Percentiles rank a stretch among this genome's conserved stretches.
These are phyloP conservation scores for Chrysaora quinquecirrha DNA, from an alignment of 30 jellyfish, hydroid and myxozoan genomes.

Conservation along the genomic window DNA sequence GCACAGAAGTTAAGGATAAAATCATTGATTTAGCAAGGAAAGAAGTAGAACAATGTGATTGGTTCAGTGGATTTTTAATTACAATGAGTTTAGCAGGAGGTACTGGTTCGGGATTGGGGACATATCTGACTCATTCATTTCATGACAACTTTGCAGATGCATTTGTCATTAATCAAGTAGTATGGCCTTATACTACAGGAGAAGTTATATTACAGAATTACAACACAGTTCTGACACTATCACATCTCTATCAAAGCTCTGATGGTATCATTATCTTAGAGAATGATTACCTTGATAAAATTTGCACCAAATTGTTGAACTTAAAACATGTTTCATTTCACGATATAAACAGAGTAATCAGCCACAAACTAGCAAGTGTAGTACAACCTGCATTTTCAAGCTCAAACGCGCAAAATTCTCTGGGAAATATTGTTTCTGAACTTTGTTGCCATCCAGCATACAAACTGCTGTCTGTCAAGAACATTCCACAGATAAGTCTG, in stretches of 20 bases:
- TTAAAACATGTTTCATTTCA: slow-evolving; percentile 77
- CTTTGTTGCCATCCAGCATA: slow-evolving; percentile 79
- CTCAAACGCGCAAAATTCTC: background rate
- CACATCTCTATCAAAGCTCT: slow-evolving; percentile 91
- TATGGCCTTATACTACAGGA: slow-evolving; percentile 95
- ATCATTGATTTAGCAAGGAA: slow-evolving; percentile 75
- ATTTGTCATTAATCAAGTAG: slow-evolving; percentile 69
- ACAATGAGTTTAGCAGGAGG: slow-evolving; percentile 99
- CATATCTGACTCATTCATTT: slow-evolving; percentile 68
- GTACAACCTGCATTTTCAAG: slow-evolving; percentile 79
- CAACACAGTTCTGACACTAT: slow-evolving; percentile 84
- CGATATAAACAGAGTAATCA: slow-evolving; percentile 59
- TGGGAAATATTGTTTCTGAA: slow-evolving; percentile 48
- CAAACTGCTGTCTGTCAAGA: too few species aligned
- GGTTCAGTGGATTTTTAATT: slow-evolving; percentile 79
- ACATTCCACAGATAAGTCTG: slow-evolving; percentile 82
- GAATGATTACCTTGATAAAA: slow-evolving; percentile 76
- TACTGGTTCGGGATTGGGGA: slow-evolving; percentile 99
- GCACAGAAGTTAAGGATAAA: slow-evolving; percentile 52
- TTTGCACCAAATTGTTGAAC: slow-evolving; percentile 71
- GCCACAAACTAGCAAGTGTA: slow-evolving; percentile 89
- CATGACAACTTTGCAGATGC: slow-evolving; percentile 79
- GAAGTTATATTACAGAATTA: slow-evolving; percentile 96
- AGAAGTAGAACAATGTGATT: slow-evolving; percentile 94
- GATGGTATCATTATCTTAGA: slow-evolving; percentile 71